Evolutionary conservation across 1,140 invertebrate species (phyloP), one percentile per base, ranked within the genome.

Genomic region (Trissolcus basalis): DNA sequence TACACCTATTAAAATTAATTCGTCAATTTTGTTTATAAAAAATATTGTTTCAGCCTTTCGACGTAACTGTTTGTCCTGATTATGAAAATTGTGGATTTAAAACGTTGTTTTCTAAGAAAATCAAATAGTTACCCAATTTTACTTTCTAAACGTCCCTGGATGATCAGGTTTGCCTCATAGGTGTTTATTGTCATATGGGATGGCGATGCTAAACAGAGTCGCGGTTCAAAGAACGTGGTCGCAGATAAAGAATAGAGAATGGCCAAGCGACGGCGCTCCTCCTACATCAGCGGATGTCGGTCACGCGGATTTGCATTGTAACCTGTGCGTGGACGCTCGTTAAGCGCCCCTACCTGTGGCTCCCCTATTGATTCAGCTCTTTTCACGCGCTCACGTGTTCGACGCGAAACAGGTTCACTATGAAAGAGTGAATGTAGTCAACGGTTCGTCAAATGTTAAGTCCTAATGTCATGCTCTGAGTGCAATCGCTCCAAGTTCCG

Each of bases 281-380:
- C 70, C 61, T 65, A 65, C 70, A 27, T 71, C 55, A 49, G 44
- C 61, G 49, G 70, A 65, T 73, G 70, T 65, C 61, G 70, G 70
- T 73, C 83, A 85, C 77, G 78, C 72, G 83, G 77, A 85, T 84
- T 86, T 85, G 82, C 83, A 85, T 85, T 81, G 58, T 79, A 81
- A 83, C 80, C 60, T 77, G 81, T 81, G 77, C 77, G 53, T 76
- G 48, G 8, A 44, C 41, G 56, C 44, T 47, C 10, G 55, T 65
- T 63, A 59, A 50, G 49, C 36, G 47, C 56, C 70, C 70, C 55
- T 67, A 72, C 70, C 50, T 73, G 70, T 54, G 48, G 48, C 54
- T 19, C 13, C 43, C 70, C 61, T 73, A 59, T 73, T 44, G 70
- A 65, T 65, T 65, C 60, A 41, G n/a, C 54, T 54, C 41, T 54